Percentiles rank a stretch among this genome's conserved stretches.
Evolutionary conservation across 2,113 vertebrate species (phyloP).

Genomic region (Ramphastos sulfuratus): DNA sequence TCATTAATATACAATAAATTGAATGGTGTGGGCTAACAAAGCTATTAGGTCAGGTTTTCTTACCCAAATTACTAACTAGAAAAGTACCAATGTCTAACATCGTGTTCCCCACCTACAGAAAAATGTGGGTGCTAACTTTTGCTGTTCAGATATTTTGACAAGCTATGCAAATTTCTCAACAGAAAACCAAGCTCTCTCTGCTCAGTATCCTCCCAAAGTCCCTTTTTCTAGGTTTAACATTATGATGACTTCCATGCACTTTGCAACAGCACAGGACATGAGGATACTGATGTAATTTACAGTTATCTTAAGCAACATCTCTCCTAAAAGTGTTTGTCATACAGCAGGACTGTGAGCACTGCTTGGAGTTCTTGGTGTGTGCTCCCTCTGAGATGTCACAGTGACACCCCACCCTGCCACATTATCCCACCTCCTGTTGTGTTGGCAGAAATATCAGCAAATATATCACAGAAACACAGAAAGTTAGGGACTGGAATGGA

Average conservation of each 20-base stretch:
- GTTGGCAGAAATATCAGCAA: not conserved
- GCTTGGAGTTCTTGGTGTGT: fast-evolving
- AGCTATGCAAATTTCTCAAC: not conserved
- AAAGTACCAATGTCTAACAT: not conserved
- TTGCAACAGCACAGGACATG: fast-evolving
- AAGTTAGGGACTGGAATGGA: too few species aligned
- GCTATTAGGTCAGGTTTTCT: not conserved
- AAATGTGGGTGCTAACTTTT: not conserved
- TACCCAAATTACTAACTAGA: not conserved
- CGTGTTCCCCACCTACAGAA: not conserved
- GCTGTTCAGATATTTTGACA: not conserved
- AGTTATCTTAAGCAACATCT: not conserved
- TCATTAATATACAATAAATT: not conserved
- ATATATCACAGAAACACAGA: too few species aligned
- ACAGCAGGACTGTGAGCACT: not conserved
- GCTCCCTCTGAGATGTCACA: too few species aligned
- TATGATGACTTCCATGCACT: not conserved
- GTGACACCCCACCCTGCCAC: not conserved
- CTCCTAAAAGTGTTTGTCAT: not conserved
- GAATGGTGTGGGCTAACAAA: not conserved
- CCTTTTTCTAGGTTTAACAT: not conserved
- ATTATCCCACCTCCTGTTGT: not conserved
- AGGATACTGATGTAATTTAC: not conserved
- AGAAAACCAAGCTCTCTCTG: not conserved
- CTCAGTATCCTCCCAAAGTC: not conserved